These are phyloP conservation scores for Ophthalmolycus amberensis DNA, from an alignment of 2,113 vertebrate species.

Conservation along the genomic window DNA sequence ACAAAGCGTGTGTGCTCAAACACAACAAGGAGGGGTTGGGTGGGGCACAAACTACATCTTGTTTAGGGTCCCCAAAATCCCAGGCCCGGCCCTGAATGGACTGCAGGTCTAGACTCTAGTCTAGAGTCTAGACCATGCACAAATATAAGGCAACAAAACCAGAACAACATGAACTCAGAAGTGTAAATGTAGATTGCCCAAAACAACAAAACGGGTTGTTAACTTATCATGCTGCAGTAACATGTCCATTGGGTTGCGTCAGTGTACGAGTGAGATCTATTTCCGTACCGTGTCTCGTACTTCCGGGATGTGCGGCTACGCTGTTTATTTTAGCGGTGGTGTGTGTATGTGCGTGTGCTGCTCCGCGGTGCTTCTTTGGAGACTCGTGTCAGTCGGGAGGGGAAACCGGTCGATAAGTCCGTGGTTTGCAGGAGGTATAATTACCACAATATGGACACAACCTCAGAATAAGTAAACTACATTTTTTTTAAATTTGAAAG, in stretches of 20 bases:
- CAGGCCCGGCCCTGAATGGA: background rate
- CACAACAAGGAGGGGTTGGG: background rate
- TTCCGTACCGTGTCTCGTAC: background rate
- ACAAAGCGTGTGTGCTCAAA: background rate
- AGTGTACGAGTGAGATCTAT: background rate
- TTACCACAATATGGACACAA: conserved; percentile 8
- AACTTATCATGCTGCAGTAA: background rate
- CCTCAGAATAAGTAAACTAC: background rate
- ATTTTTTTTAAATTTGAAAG: background rate
- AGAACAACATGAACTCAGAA: background rate
- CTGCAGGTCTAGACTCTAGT: background rate
- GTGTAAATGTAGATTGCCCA: background rate
- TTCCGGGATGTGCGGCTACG: background rate
- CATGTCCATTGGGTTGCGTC: background rate
- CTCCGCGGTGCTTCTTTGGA: background rate
- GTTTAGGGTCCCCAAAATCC: background rate
- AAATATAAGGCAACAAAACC: background rate
- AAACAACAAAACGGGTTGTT: background rate
- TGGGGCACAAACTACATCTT: too few relatives aligned
- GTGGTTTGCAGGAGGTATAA: background rate
- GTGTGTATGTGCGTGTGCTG: background rate
- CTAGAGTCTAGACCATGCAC: background rate
- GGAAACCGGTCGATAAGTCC: background rate
- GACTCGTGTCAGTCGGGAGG: conserved; percentile 72
- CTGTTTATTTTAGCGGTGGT: background rate